phyloP scores from a whole-genome alignment of 1,140 invertebrate species.

The Drosophila dunni region DNA sequence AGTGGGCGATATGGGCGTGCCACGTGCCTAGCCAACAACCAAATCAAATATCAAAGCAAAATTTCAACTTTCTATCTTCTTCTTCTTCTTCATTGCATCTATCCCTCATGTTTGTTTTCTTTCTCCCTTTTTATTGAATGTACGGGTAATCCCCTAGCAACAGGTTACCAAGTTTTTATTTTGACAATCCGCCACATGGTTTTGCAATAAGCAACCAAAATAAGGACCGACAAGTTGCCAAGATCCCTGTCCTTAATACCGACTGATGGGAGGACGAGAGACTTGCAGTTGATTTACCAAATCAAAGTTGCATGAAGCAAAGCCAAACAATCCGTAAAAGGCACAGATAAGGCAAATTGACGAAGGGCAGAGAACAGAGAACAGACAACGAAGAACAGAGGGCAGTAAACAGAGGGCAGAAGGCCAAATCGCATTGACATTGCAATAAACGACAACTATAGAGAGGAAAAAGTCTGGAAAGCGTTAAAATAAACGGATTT shows the following conservation, averaged over 20 bases:
- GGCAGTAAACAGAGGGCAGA: background rate
- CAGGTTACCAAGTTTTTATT: conserved; percentile 78
- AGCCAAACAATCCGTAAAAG: conserved; percentile 61
- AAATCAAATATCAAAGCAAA: conserved; percentile 81
- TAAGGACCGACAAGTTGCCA: conserved; percentile 34
- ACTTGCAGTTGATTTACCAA: conserved; percentile 71
- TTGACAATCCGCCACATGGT: conserved; percentile 56
- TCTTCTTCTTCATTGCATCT: background rate
- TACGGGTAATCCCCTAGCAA: conserved; percentile 75
- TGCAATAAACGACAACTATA: conserved; percentile 35
- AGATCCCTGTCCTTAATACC: background rate
- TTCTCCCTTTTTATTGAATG: conserved; percentile 36
- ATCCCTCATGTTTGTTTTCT: background rate
- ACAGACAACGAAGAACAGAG: too few species aligned
- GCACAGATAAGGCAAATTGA: conserved; percentile 37
- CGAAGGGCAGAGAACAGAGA: too few species aligned
- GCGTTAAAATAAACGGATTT: conserved; percentile 78
- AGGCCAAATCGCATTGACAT: conserved; percentile 38
- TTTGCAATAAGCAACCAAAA: conserved; percentile 35
- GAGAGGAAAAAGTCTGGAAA: conserved; percentile 31
- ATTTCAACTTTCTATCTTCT: conserved; percentile 42
- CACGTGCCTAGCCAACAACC: conserved; percentile 43
- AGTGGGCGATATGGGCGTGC: conserved; percentile 6
- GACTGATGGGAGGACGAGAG: conserved; percentile 2
- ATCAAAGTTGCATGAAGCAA: conserved; percentile 79